Conservation (phyloP, 2,113 vertebrate genomes). For the Myotis yumanensis region DNA sequence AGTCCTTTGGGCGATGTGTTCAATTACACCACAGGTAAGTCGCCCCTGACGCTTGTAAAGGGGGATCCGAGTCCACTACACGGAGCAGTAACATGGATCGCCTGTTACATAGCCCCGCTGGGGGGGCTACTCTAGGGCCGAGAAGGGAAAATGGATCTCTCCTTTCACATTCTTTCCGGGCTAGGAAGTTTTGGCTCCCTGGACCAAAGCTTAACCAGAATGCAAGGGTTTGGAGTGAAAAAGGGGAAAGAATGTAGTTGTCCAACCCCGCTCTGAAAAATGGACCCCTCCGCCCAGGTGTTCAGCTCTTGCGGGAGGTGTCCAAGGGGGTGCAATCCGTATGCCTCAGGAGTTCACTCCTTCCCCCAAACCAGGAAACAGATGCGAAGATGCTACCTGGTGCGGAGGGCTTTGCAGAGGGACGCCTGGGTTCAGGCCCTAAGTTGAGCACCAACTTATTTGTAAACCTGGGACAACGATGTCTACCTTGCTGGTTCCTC, state of each 20-base stretch:
- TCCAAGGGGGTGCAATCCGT: neutral
- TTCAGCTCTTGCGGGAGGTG: neutral
- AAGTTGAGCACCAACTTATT: neutral
- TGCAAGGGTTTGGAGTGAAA: neutral
- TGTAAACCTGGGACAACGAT: neutral
- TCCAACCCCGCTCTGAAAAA: conserved; percentile 6
- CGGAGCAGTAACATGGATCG: neutral
- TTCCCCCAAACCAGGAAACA: neutral
- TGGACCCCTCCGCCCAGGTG: neutral
- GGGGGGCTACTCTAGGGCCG: neutral
- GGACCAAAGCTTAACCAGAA: neutral
- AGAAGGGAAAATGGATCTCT: neutral
- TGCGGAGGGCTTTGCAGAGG: neutral
- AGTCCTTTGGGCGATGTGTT: conserved; percentile 87
- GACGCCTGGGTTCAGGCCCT: neutral
- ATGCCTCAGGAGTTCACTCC: neutral
- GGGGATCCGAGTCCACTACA: neutral
- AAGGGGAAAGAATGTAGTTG: neutral
- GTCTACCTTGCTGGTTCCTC: neutral
- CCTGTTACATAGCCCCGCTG: neutral
- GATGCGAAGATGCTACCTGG: neutral
- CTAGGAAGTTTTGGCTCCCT: neutral
- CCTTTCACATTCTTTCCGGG: neutral
- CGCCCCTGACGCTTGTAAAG: neutral
- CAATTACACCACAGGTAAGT: conserved; percentile 93